Percentiles rank a stretch among this genome's conserved stretches.
phyloP scores from a whole-genome alignment of 2,113 vertebrate species.

The Aldabrachelys gigantea region DNA sequence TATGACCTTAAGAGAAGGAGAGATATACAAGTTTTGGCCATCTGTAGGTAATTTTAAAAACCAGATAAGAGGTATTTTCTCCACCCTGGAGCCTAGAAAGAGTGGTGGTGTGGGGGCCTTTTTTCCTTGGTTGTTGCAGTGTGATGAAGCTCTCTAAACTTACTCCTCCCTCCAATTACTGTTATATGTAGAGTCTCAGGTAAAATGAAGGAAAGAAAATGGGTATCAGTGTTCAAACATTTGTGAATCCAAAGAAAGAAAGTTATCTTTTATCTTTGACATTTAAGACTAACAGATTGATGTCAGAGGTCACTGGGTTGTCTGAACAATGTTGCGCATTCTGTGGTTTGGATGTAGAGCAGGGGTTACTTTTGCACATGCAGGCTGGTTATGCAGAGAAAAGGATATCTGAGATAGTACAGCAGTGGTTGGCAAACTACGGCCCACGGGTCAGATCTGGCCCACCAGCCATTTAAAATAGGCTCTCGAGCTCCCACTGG shows the following conservation, averaged over 20 bases:
- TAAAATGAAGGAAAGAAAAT: neutral
- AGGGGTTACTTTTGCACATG: neutral
- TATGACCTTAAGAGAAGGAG: neutral
- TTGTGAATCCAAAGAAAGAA: neutral
- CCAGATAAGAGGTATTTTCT: neutral
- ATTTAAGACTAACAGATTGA: neutral
- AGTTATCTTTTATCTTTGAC: neutral
- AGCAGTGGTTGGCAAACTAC: too few species aligned
- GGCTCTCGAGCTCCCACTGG: too few species aligned
- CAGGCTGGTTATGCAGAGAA: neutral
- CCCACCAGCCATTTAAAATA: too few species aligned
- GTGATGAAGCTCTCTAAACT: neutral
- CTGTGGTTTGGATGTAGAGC: neutral
- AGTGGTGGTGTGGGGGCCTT: neutral
- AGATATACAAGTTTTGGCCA: neutral
- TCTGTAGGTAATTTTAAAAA: neutral
- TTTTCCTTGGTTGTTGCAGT: neutral
- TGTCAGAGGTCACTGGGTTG: neutral
- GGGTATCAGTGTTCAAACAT: neutral
- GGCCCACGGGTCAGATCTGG: too few species aligned
- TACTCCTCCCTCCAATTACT: neutral
- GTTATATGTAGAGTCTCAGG: neutral
- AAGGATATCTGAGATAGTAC: neutral
- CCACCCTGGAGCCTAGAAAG: neutral
- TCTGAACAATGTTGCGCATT: neutral